Conservation (phyloP, 2,888 invertebrate genomes). For the Erebia aethiops region DNA sequence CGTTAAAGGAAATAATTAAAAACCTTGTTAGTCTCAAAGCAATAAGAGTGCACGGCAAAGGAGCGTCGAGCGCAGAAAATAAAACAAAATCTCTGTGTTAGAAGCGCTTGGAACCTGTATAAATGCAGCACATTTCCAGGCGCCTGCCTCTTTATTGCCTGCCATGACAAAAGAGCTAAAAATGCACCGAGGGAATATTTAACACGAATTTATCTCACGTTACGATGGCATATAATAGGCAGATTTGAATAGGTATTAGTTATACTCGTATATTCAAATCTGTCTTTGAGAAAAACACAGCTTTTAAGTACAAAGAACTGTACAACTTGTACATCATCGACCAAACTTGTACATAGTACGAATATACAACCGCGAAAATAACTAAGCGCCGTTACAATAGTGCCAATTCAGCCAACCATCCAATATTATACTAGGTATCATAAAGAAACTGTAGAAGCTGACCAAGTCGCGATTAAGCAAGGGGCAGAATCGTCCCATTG, state of each 20-base stretch:
- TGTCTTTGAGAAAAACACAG: background rate
- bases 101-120: slow-evolving; percentile 64
- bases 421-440: slow-evolving; percentile 31
- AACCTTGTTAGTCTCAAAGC: slow-evolving; percentile 77
- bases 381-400: background rate
- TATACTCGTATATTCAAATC: background rate
- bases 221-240: slow-evolving; percentile 19
- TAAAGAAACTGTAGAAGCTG: slow-evolving; percentile 33
- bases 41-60: slow-evolving; percentile 72
- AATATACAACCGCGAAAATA: slow-evolving; percentile 3
- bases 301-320: background rate
- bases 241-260: background rate
- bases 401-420: slow-evolving; percentile 3
- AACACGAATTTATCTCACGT: slow-evolving; percentile 69
- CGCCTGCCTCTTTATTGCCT: slow-evolving; percentile 76
- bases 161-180: slow-evolving; percentile 74
- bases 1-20: slow-evolving; percentile 82
- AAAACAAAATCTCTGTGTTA: slow-evolving; percentile 58
- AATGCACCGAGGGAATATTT: slow-evolving; percentile 66
- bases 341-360: background rate
- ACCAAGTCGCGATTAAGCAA: slow-evolving; percentile 3
- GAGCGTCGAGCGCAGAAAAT: slow-evolving; percentile 69
- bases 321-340: background rate
- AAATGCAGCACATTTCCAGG: slow-evolving; percentile 77
- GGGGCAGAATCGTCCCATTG: background rate